Base-by-base conservation (phyloP, 1,140 invertebrate genomes). In the Pararge aegeria region DNA sequence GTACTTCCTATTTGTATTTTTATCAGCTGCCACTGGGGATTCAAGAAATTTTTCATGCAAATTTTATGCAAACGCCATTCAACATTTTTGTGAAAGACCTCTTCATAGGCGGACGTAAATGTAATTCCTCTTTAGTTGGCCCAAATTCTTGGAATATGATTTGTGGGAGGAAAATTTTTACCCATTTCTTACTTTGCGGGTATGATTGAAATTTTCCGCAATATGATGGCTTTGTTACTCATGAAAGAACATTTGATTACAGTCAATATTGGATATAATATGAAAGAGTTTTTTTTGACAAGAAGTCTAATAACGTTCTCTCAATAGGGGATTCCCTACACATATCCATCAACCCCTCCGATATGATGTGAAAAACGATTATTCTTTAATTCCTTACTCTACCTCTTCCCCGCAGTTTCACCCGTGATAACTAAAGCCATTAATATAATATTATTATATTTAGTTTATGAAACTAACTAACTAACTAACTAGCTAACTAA, bases 1-100 rank as follows among this genome's bases (percentile, higher is more conserved):
- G 7, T 46, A 44, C 7, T 55, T 46, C 42, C 42, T 46, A 29
- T 44, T 30, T 16, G 24, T 55, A 46, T 46, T 55, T 46, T 46
- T 46, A 55, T 46, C 40, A 46, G 24, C 15, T 5, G 40, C 24
- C 42, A 20, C 42, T 55, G 42, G 16, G 1, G 40, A 55, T 55
- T 46, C 40, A 44, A 55, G 40, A 55, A 52, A 46, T 46, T 55
- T 16, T 46, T 46, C 40, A 55, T 55, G 40, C 16, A 55, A 55
- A 55, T 55, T 46, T 55, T 55, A 55, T 55, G 53, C 40, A 55
- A 46, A 55, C 53, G 29, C 42, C 46, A 55, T 46, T 46, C 53
- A 55, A 46, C 40, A 55, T 55, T 55, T 55, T 55, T 55, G 40
- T 46, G 24, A 46, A 46, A 55, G 40, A 55, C 27, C 53, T 55